Percentiles rank a stretch among this genome's conserved stretches.
These are phyloP conservation scores for Otolemur crassicaudatus DNA, from an alignment of 2,797 vertebrate species.

Conservation along the genomic window DNA sequence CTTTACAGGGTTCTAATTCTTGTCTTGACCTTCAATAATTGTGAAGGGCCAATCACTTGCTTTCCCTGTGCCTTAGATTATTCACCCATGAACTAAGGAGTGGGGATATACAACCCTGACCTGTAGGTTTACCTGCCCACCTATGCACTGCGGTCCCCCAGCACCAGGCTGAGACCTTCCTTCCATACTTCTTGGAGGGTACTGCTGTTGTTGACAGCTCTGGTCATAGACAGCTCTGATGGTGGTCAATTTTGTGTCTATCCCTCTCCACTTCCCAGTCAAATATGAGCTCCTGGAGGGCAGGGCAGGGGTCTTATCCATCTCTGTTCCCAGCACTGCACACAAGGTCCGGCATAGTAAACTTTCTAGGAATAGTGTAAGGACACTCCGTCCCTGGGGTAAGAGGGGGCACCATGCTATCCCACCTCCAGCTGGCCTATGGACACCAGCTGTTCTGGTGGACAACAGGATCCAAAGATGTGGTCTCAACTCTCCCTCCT, in stretches of 20 bases:
- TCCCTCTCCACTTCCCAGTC: not conserved
- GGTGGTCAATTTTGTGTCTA: not conserved
- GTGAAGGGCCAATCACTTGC: not conserved
- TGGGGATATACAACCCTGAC: not conserved
- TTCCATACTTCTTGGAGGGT: accelerated
- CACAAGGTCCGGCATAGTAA: too few species aligned
- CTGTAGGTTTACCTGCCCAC: not conserved
- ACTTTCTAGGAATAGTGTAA: not conserved
- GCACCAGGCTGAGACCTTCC: not conserved
- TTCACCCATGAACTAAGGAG: not conserved
- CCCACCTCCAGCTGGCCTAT: not conserved
- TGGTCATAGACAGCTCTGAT: not conserved
- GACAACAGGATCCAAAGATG: not conserved
- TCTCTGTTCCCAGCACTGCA: not conserved
- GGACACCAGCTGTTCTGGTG: not conserved
- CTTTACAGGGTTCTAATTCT: not conserved
- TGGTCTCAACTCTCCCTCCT: accelerated
- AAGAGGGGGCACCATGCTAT: not conserved
- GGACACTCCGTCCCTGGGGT: not conserved
- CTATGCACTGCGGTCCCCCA: accelerated
- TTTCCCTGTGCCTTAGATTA: not conserved
- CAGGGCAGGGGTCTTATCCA: not conserved
- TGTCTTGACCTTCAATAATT: not conserved
- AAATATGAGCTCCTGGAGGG: not conserved
- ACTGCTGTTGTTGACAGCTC: not conserved